Evolutionary conservation across 1,140 invertebrate genomes (phyloP), one percentile per base, ranked within the genome.

Genomic region (Melipona quadrifasciata): DNA sequence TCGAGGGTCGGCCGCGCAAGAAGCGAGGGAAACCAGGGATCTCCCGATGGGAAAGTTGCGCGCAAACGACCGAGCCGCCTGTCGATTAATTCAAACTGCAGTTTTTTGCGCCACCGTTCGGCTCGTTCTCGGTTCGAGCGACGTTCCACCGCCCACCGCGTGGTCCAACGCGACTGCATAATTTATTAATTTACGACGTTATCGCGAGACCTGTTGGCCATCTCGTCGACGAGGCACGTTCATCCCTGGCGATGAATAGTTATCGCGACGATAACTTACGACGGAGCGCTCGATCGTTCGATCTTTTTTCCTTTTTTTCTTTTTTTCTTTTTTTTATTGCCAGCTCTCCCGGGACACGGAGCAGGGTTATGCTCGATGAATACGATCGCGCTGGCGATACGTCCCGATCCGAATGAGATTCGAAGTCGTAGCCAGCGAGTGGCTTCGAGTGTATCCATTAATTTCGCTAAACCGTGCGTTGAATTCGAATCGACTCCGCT

Each of bases 61-160:
- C 65, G 58, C 70, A 47, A 57, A 58, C 61, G 27, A 61, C 58
- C 61, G 11, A 19, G 55, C 39, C 24, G 34, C 34, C 4, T 72
- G 75, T 73, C 87, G 87, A 88, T 88, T 88, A 88, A 88, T 88
- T 88, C 82, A 67, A 77, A 85, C 73, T 64, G 65, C 4, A 55
- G 21, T 39, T 61, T 51, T 61, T 51, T 51, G 21, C 4, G 47
- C 3, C 5, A 0, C 39, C 19, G 61, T 61, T 71, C 53, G 57
- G 61, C 68, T 24, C 21, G 21, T 71, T 39, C 21, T 14, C 17
- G 0, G 17, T 34, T 19, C 19, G 21, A 8, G n/a, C 51, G 80
- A 57, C 71, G 72, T 74, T 81, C 39, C 77, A 84, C 80, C 64
- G 51, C 24, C 27, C 47, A n/a, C 58, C 58, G 14, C 27, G 1